Conservation (phyloP, 2,888 invertebrate genomes). For the Agrotis ipsilon region DNA sequence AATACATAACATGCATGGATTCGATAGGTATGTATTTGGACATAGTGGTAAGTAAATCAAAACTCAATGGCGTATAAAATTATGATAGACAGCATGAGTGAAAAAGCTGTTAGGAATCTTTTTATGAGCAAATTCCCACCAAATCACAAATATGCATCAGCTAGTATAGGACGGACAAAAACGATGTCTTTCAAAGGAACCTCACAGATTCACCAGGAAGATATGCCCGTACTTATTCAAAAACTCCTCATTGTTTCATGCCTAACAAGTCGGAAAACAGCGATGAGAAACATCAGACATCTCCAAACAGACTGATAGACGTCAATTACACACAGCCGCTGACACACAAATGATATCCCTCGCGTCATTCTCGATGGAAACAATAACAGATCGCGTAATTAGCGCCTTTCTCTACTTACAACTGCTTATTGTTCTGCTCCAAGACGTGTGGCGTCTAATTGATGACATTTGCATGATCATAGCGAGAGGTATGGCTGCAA, state of each 20-base stretch:
- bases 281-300: constrained; percentile 32
- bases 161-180: constrained; percentile 13
- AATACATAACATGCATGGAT: background rate
- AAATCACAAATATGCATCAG: constrained; percentile 10
- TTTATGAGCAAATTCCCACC: constrained; percentile 6
- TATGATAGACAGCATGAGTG: background rate
- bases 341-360: constrained; percentile 59
- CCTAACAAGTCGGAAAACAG: constrained; percentile 27
- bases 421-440: constrained; percentile 48
- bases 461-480: constrained; percentile 49
- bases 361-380: constrained; percentile 44
- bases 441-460: constrained; percentile 34
- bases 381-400: constrained; percentile 58
- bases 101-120: background rate
- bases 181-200: constrained; percentile 10
- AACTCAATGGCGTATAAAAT: background rate
- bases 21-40: background rate
- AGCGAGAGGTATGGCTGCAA: background rate
- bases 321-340: constrained; percentile 49
- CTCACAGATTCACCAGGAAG: constrained; percentile 29
- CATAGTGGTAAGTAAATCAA: background rate
- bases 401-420: constrained; percentile 51
- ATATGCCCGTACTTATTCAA: constrained; percentile 21
- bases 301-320: constrained; percentile 35
- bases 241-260: constrained; percentile 26